A percentile compares a stretch with the other conserved stretches of the same genome.
These are phyloP conservation scores for Ethmia dodecea DNA, from an alignment of 2,888 invertebrate species.

Conservation along the genomic window DNA sequence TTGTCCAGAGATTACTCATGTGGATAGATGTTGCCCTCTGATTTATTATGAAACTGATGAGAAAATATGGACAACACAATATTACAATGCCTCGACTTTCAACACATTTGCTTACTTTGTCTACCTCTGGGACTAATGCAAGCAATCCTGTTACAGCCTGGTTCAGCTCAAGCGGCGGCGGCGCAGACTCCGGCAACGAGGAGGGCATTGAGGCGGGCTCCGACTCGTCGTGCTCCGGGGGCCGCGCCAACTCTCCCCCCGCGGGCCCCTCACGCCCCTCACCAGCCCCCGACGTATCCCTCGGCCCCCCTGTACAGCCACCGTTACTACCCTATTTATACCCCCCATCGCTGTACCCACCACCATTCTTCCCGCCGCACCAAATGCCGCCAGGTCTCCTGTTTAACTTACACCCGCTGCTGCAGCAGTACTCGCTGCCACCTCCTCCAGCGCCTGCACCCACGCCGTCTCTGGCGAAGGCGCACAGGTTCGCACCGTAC, in stretches of 20 bases:
- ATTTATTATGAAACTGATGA: too few species aligned
- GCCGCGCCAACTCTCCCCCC: slow-evolving; percentile 72
- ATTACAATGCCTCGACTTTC: too few species aligned
- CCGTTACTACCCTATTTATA: slow-evolving; percentile 96
- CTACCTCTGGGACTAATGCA: too few species aligned
- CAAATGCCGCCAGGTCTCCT: slow-evolving; percentile 90
- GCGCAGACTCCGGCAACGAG: slow-evolving; percentile 77
- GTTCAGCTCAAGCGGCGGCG: slow-evolving; percentile 79
- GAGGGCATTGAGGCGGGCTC: slow-evolving; percentile 82
- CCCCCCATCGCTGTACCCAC: slow-evolving; percentile 91
- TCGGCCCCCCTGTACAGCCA: slow-evolving; percentile 95
- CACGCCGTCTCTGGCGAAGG: slow-evolving; percentile 80
- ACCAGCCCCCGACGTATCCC: slow-evolving; percentile 94
- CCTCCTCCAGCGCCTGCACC: slow-evolving; percentile 81
- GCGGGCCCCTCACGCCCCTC: slow-evolving; percentile 80
- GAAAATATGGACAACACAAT: too few species aligned
- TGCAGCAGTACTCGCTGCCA: slow-evolving; percentile 91
- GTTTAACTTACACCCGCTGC: slow-evolving; percentile 92
- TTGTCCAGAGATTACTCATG: too few species aligned
- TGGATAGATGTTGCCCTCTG: too few species aligned
- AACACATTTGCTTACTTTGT: too few species aligned
- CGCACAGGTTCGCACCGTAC: slow-evolving; percentile 91
- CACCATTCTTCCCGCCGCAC: slow-evolving; percentile 84
- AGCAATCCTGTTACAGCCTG: slow-evolving; percentile 81
- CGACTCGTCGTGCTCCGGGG: slow-evolving; percentile 86